A percentile compares a stretch with the other conserved stretches of the same genome.
phyloP scores from a whole-genome alignment of 2,113 vertebrate genomes.

The rat (Rattus norvegicus) region GRCr8 NC_086022.1:79792501-79793000 shows the following conservation, averaged over 20 bases:
- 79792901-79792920: slow-evolving; percentile 84
- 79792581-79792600: background rate
- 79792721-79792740: background rate
- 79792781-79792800: background rate
- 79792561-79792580: background rate
- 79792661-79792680: slow-evolving; percentile 6
- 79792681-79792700: background rate
- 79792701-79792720: background rate
- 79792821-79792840: background rate
- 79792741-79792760: background rate
- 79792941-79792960: slow-evolving; percentile 81
- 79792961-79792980: slow-evolving; percentile 82
- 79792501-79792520: slow-evolving; percentile 1
- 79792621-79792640: background rate
- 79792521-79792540: background rate
- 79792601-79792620: background rate
- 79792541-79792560: background rate
- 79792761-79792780: background rate
- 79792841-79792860: background rate
- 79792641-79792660: too few relatives aligned
- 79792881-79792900: slow-evolving; percentile 72
- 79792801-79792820: background rate
- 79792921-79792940: slow-evolving; percentile 81
- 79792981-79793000: slow-evolving; percentile 51
- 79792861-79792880: slow-evolving; percentile 1